A percentile compares a stretch with the other conserved stretches of the same genome.
phyloP scores from a whole-genome alignment of 2,797 vertebrate genomes.

The Chloroceryle inda region DNA sequence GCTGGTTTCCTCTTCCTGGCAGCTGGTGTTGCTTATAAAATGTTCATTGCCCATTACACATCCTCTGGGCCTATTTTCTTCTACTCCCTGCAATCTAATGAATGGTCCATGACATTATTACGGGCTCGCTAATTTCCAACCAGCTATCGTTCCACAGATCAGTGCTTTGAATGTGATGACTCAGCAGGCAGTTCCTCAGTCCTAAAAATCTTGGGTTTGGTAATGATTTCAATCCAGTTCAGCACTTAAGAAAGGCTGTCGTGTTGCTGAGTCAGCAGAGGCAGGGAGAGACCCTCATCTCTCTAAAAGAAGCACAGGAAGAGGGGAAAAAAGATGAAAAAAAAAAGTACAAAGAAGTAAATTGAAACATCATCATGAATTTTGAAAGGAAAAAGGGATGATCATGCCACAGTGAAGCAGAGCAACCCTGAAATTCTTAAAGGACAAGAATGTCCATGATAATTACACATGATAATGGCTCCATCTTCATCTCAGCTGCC shows the following conservation, averaged over 20 bases:
- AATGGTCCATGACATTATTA: background rate
- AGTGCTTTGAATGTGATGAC: background rate
- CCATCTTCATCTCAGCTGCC: background rate
- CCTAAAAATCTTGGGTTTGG: background rate
- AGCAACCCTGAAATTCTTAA: background rate
- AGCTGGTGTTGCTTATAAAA: background rate
- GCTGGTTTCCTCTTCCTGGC: background rate
- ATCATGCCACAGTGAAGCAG: background rate
- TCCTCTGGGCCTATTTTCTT: background rate
- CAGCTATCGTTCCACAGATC: rapidly evolving
- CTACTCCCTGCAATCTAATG: background rate
- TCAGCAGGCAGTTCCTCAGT: background rate
- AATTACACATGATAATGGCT: too few relatives aligned
- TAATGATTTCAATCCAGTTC: background rate
- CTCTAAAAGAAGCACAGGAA: background rate
- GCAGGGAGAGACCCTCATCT: background rate
- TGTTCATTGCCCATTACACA: background rate
- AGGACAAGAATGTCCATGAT: background rate
- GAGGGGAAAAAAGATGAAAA: background rate
- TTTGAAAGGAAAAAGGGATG: background rate
- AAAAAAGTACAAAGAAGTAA: background rate
- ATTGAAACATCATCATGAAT: background rate
- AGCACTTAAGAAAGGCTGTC: background rate
- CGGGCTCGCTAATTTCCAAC: background rate
- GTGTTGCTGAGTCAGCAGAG: background rate